phyloP scores from a whole-genome alignment of 2,113 vertebrate species.

The Colistium nudipinnis region DNA sequence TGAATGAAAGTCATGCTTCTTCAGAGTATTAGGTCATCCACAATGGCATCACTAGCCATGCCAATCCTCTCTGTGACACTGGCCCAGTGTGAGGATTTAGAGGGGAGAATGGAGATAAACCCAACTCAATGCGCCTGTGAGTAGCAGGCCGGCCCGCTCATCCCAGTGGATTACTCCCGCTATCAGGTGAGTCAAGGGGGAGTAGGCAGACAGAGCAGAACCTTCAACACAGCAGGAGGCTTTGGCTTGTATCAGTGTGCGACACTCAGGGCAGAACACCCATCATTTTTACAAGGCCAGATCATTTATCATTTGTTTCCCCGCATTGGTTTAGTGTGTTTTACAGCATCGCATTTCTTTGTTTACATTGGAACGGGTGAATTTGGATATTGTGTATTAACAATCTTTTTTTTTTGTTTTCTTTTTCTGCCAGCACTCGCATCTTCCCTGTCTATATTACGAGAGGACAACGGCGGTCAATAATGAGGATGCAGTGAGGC shows the following conservation, averaged over 20 bases:
- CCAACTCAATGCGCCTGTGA: slow-evolving; percentile 61
- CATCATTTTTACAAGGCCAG: not conserved
- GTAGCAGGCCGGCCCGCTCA: slow-evolving; percentile 51
- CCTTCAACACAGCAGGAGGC: slow-evolving; percentile 20
- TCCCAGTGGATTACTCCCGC: slow-evolving; percentile 64
- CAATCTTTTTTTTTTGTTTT: not conserved
- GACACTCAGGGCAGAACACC: slow-evolving; percentile 1
- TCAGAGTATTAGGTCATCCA: slow-evolving; percentile 10
- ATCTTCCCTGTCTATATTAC: slow-evolving; percentile 35
- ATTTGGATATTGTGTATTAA: slow-evolving; percentile 9
- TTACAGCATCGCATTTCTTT: not conserved
- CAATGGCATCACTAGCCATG: slow-evolving; percentile 14
- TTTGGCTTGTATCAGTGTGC: slow-evolving; percentile 4
- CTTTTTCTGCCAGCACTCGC: not conserved
- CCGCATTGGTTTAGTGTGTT: not conserved
- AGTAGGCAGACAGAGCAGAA: slow-evolving; percentile 5
- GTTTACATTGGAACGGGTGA: not conserved
- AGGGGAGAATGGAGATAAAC: slow-evolving; percentile 64
- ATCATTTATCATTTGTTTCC: not conserved
- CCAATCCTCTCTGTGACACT: slow-evolving; percentile 35
- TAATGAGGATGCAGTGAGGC: slow-evolving; percentile 46
- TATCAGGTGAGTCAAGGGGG: slow-evolving; percentile 33
- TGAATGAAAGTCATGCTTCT: slow-evolving; percentile 1
- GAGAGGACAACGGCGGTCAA: slow-evolving; percentile 42
- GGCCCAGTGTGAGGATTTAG: slow-evolving; percentile 39